phyloP scores from a whole-genome alignment of 2,797 vertebrate species.

The Calcarius lapponicus region DNA sequence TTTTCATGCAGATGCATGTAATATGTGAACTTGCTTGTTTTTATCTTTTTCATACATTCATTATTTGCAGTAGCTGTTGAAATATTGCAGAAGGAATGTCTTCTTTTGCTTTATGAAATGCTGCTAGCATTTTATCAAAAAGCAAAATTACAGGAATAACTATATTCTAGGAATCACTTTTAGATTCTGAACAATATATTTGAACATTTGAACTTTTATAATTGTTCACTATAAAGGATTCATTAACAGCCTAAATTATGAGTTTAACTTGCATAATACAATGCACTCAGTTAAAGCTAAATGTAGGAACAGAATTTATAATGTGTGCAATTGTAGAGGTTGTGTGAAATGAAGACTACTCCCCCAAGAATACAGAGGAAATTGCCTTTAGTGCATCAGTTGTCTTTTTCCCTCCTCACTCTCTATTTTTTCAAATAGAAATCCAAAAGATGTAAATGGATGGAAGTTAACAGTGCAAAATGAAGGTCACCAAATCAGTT shows the following conservation, averaged over 20 bases:
- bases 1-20: background rate
- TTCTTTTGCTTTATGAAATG: background rate
- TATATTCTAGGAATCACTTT: background rate
- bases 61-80: background rate
- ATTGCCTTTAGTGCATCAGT: background rate
- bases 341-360: background rate
- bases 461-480: background rate
- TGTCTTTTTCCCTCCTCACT: background rate
- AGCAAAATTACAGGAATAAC: background rate
- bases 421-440: background rate
- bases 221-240: background rate
- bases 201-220: background rate
- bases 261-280: background rate
- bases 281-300: background rate
- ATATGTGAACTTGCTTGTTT: background rate
- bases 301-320: background rate
- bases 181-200: background rate
- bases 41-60: background rate
- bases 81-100: background rate
- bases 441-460: background rate
- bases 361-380: background rate
- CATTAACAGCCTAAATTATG: background rate
- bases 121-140: background rate
- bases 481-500: background rate
- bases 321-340: rapidly evolving